Evolutionary conservation across 2,888 invertebrate genomes (phyloP), one percentile per base, ranked within the genome.

Genomic region (Morinoia aosen): DNA sequence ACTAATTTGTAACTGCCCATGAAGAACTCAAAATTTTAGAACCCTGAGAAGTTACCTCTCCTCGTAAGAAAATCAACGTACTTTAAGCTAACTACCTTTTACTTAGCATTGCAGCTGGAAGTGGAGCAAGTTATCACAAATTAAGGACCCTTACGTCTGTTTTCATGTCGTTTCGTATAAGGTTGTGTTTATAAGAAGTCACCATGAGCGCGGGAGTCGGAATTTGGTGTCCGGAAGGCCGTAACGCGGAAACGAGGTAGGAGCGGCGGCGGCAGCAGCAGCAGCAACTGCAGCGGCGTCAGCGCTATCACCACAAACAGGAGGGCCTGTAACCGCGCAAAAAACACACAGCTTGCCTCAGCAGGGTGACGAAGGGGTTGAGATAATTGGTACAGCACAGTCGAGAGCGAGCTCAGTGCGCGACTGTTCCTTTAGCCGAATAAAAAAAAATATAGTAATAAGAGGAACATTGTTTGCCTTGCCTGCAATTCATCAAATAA

Each of bases 181-280:
- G 48, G 48, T 48, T 48, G 48, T 4, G 19, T 33, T 33, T 25
- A 33, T 19, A 76, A 10, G 33, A 76, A 76, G 76, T 76, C 33
- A 76, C 76, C 19, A 33, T 33, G 76, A 10, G 25, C 76, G 76
- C 16, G 25, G 25, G 33, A 76, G 2, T 76, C 76, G 33, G 76
- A 25, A 76, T 76, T 76, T 76, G 76, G 76, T 76, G 76, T 76
- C 76, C 76, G 8, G 93, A 56, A 93, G n/a, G 93, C n/a, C 57
- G 57, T 25, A 57, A 93, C 14, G 58, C 58, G 93, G 57, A 93
- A 58, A 58, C 58, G 14, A 58, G 33, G 58, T 33, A 5, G 64
- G 25, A 76, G 95, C 56, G 7, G 33, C 19, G 11, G 95, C 2
- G 8, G 8, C 33, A 16, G 25, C 76, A 16, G 76, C 76, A 33